Base-by-base conservation (phyloP, 53 echinoderm and acorn worm genomes). In the Stichopus horrens region DNA sequence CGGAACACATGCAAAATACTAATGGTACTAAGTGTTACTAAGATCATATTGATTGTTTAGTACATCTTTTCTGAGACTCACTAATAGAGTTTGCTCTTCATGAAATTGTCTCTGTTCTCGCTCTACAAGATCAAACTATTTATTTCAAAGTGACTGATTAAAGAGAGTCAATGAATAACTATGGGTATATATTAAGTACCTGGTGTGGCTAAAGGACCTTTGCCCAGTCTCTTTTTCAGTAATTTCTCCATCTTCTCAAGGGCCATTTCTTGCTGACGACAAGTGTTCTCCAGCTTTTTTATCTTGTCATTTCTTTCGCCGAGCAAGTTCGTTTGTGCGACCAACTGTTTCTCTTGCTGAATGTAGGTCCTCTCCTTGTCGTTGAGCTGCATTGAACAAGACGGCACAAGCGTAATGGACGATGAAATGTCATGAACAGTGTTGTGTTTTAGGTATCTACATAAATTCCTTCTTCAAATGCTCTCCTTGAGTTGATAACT, bases 241-340 rank as follows among this genome's bases (percentile, higher is more conserved):
- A 96, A 76, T 63, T 91, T 93, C 65, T 99, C 99, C 96, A 99
- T 93, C 91, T 93, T 96, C 83, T 96, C 96, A 58, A 99, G 88
- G 2, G 96, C 99, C 59, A 90, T 94, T 83, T 99, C 99, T 76
- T 99, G 99, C 73, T 96, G 93, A 13, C 92, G 81, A 68, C 95
- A 95, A 11, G 99, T 94, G 79, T 73, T 92, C 88, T 96, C 99
- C 74, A 99, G 92, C 65, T 94, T 99, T 91, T 94, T 96, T 58
- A 99, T 92, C 89, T 96, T 99, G 10, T 90, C 91, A 55, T 96
- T 93, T 56, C 94, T 91, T 60, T 94, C 92, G 57, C 93, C 90
- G 16, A 99, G 86, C 52, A 91, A 88, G 66, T 54, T 90, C 9
- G 91, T 76, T 73, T 99, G 94, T 6, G 88, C 79, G 0, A 86